Conservation (phyloP, 2,113 vertebrate species). For the Geococcyx californianus region DNA sequence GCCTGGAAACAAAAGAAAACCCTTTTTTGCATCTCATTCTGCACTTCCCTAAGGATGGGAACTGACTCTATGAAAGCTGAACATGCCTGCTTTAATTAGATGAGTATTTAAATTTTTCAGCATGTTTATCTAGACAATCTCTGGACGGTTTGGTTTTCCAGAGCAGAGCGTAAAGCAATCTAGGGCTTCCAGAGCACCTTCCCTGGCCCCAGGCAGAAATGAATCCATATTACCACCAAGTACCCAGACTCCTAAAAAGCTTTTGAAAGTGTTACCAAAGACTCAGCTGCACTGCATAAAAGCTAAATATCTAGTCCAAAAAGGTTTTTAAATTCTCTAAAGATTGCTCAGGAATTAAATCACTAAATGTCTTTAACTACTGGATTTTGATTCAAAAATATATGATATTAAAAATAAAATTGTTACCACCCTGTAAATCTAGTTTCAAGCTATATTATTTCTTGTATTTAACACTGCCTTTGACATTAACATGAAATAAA, state of each 20-base stretch:
- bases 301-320: not conserved
- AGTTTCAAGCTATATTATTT: not conserved
- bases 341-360: not conserved
- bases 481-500: not conserved
- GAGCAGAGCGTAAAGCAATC: not conserved
- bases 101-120: conserved; percentile 33
- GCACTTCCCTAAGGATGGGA: conserved; percentile 35
- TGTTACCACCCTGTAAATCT: not conserved
- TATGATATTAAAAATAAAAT: not conserved
- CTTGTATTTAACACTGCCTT: not conserved
- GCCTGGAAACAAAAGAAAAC: conserved; percentile 7
- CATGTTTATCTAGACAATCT: conserved; percentile 46
- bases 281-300: not conserved
- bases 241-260: conserved; percentile 1
- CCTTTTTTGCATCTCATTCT: conserved; percentile 28
- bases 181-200: not conserved
- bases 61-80: conserved; percentile 22
- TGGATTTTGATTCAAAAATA: not conserved
- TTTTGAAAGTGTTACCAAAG: not conserved
- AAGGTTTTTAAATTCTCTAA: not conserved
- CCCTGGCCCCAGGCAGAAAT: conserved; percentile 14
- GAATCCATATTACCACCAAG: not conserved
- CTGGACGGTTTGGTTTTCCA: conserved; percentile 14
- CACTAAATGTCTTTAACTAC: not conserved
- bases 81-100: conserved; percentile 38